Conservation (phyloP, 2,113 vertebrate species). For the Menidia beryllina region DNA sequence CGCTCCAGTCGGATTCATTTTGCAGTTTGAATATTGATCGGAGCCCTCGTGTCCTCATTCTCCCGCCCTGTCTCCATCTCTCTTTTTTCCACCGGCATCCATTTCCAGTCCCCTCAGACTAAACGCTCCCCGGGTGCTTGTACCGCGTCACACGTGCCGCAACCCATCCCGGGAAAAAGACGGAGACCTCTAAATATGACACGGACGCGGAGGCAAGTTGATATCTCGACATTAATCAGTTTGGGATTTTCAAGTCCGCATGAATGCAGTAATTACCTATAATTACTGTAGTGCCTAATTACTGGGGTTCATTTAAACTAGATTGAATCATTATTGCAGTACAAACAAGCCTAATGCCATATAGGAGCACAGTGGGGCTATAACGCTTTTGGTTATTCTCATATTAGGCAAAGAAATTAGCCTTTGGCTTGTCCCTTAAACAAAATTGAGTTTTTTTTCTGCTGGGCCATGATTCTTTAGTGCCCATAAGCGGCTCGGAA, state of each 20-base stretch:
- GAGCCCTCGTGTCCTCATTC: conserved; percentile 40
- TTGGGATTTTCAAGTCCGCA: conserved; percentile 52
- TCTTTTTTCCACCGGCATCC: conserved; percentile 46
- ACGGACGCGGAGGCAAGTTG: conserved; percentile 42
- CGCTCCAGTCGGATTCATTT: conserved; percentile 83
- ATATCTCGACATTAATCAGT: conserved; percentile 62
- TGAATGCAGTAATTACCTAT: conserved; percentile 57
- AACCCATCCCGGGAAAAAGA: not conserved
- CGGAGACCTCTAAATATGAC: conserved; percentile 62
- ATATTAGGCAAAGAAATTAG: conserved; percentile 65
- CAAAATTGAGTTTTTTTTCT: conserved; percentile 61
- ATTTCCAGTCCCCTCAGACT: conserved; percentile 52
- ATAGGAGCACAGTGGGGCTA: conserved; percentile 43
- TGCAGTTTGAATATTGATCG: conserved; percentile 84
- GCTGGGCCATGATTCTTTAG: no score
- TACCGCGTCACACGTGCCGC: conserved; percentile 57
- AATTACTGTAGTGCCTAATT: conserved; percentile 70
- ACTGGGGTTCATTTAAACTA: conserved; percentile 58
- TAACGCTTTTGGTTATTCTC: conserved; percentile 47
- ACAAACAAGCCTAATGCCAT: conserved; percentile 63
- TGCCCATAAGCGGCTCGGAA: no score
- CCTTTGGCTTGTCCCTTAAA: conserved; percentile 50
- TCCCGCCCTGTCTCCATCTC: conserved; percentile 23
- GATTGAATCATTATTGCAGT: conserved; percentile 58
- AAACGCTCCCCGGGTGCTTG: conserved; percentile 64